Conservation (phyloP, 1,140 invertebrate species). For the Mactra quadrangularis region DNA sequence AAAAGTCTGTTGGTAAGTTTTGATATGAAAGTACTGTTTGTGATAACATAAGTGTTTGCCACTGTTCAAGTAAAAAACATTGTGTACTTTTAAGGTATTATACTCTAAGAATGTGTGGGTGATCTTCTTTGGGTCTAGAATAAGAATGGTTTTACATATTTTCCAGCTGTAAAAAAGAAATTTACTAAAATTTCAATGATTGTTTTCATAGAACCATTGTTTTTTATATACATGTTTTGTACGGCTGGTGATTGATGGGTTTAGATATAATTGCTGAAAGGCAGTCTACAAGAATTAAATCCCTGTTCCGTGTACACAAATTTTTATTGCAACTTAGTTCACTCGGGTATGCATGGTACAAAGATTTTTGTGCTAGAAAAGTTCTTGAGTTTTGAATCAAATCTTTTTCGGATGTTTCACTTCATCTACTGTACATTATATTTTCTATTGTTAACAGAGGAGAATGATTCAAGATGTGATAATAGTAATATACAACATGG, state of each 20-base stretch:
- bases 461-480: slow-evolving; percentile 8
- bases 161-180: not conserved
- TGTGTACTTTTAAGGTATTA: not conserved
- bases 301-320: not conserved
- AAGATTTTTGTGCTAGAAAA: no score
- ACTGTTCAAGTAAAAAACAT: not conserved
- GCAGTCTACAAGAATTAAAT: not conserved
- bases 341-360: no score
- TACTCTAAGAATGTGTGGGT: not conserved
- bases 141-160: not conserved
- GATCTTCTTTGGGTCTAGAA: not conserved
- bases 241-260: no score
- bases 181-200: no score
- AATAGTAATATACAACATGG: slow-evolving; percentile 50
- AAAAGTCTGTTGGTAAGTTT: not conserved
- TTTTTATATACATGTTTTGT: no score
- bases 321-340: no score
- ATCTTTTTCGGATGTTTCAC: no score
- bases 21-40: not conserved
- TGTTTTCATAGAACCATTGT: no score
- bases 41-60: not conserved
- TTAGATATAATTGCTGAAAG: no score
- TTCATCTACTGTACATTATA: no score
- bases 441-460: no score
- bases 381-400: no score